Evolutionary conservation across 2,888 invertebrate species (phyloP).

Genomic region (Terebella lapidaria): DNA sequence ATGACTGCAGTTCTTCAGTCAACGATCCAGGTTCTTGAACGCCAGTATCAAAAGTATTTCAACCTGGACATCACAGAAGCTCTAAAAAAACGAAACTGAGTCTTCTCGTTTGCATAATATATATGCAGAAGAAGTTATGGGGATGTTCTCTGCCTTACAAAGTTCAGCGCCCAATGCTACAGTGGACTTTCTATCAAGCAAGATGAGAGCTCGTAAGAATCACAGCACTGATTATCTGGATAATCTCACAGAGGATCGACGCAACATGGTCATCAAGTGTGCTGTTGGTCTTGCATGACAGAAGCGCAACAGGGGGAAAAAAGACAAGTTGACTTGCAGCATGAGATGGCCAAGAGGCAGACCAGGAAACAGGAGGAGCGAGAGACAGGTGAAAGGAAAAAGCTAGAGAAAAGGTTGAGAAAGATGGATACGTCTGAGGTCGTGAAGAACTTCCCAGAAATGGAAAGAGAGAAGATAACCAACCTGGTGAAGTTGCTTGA

Average conservation of each 20-base stretch:
- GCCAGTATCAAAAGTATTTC: slow-evolving; percentile 18
- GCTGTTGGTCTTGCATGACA: background rate
- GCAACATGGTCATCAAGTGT: background rate
- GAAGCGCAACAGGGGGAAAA: background rate
- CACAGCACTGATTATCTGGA: background rate
- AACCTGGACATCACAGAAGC: slow-evolving; percentile 13
- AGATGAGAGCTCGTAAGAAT: slow-evolving; percentile 3
- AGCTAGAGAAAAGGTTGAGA: background rate
- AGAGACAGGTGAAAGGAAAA: background rate
- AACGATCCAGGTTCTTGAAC: slow-evolving; percentile 9
- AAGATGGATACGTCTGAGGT: background rate
- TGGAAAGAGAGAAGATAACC: background rate
- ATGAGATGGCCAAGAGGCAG: slow-evolving; percentile 1
- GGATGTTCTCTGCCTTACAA: slow-evolving; percentile 9
- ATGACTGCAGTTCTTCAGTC: background rate
- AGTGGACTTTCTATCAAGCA: background rate
- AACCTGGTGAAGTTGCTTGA: background rate
- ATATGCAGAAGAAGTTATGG: slow-evolving; percentile 14
- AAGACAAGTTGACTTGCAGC: background rate
- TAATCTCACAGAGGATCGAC: background rate
- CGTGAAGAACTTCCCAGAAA: background rate
- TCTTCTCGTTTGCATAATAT: slow-evolving; percentile 14
- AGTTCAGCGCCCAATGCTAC: slow-evolving; percentile 9
- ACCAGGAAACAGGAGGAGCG: slow-evolving; percentile 1
- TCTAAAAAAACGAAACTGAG: slow-evolving; percentile 13